phyloP scores from a whole-genome alignment of 2,797 vertebrate species.

The Coreius guichenoti region DNA sequence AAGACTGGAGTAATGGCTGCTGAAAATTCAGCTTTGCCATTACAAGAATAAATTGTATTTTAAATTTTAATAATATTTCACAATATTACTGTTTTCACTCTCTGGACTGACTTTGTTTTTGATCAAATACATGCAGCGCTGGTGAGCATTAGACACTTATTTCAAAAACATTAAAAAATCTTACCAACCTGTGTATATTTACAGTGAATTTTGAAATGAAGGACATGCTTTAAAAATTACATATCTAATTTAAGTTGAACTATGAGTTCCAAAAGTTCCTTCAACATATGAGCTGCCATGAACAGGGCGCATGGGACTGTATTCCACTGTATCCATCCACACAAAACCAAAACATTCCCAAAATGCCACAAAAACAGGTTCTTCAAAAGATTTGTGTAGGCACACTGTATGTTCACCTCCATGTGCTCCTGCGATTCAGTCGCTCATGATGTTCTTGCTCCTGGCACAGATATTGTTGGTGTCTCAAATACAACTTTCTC shows the following conservation, averaged over 20 bases:
- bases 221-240: neutral
- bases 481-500: neutral
- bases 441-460: neutral
- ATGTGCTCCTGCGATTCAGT: neutral
- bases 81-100: neutral
- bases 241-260: neutral
- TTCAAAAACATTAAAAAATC: neutral
- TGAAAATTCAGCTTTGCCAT: neutral
- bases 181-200: neutral
- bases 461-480: neutral
- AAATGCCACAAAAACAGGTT: neutral
- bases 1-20: neutral
- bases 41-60: neutral
- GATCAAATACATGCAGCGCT: neutral
- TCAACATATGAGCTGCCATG: conserved; percentile 19
- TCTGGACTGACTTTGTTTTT: neutral
- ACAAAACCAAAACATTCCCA: neutral
- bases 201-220: neutral
- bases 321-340: neutral
- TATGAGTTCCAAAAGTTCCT: neutral
- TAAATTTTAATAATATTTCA: neutral
- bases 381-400: neutral
- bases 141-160: neutral
- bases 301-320: neutral
- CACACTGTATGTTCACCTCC: neutral